Conservation (phyloP, 2,888 invertebrate species). For the Ptychoptera contaminata region DNA sequence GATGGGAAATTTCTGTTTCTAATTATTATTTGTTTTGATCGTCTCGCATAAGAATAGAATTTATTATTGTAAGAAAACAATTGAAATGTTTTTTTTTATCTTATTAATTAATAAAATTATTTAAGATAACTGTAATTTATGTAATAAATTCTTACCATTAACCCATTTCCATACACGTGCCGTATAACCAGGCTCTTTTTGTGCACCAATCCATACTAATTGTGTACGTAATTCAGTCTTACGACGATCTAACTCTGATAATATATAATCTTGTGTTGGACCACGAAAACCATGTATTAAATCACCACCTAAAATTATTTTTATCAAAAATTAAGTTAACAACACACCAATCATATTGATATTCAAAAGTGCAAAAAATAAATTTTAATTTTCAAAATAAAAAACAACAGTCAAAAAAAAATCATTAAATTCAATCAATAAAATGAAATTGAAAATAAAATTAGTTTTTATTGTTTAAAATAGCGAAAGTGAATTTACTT, state of each 20-base stretch:
- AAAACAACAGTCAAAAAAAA: slow-evolving; percentile 1
- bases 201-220: slow-evolving; percentile 82
- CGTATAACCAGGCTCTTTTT: slow-evolving; percentile 70
- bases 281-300: slow-evolving; percentile 29
- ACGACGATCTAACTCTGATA: slow-evolving; percentile 64
- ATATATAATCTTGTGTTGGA: slow-evolving; percentile 33
- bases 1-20: no score
- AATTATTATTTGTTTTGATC: no score
- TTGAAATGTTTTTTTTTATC: no score
- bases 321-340: not conserved
- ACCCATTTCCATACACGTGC: slow-evolving; percentile 83
- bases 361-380: not conserved
- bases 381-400: no score
- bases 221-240: slow-evolving; percentile 69
- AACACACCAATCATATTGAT: not conserved
- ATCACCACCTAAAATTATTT: slow-evolving; percentile 22
- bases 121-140: not conserved
- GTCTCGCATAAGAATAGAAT: no score
- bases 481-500: no score
- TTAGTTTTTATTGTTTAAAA: no score
- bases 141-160: slow-evolving; percentile 43
- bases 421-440: not conserved
- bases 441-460: no score
- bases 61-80: no score
- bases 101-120: no score